These are phyloP conservation scores for Chouioia cunea DNA, from an alignment of 2,888 invertebrate species.

Conservation along the genomic window DNA sequence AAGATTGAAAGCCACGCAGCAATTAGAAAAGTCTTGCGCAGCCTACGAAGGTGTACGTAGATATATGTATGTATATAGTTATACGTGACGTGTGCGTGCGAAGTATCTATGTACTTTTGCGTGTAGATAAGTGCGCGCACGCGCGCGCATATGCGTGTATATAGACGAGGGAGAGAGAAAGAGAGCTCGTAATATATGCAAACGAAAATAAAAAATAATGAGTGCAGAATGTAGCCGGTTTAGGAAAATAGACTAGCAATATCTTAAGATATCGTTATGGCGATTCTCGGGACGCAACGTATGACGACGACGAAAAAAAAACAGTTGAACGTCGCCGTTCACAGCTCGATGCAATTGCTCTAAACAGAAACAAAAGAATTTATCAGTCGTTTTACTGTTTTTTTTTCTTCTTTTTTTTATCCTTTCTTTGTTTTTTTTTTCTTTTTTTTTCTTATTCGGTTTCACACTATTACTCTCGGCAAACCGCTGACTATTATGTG, in stretches of 20 bases:
- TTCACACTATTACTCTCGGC: neutral
- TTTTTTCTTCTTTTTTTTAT: neutral
- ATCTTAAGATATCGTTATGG: no score
- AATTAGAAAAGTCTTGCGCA: constrained; percentile 10
- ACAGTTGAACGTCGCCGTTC: constrained; percentile 21
- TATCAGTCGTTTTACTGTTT: constrained; percentile 20
- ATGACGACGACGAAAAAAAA: no score
- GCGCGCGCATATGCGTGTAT: no score
- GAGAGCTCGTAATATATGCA: neutral
- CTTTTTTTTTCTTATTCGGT: neutral
- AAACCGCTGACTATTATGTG: neutral
- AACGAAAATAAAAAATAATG: constrained; percentile 25
- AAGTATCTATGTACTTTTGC: neutral
- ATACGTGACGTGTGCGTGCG: constrained; percentile 2
- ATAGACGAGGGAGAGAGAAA: constrained; percentile 4
- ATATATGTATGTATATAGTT: constrained; percentile 2
- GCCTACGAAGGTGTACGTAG: constrained; percentile 18
- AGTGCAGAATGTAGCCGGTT: constrained; percentile 34
- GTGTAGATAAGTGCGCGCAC: no score
- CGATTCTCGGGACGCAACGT: no score
- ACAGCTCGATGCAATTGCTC: constrained; percentile 7
- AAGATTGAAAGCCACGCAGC: neutral
- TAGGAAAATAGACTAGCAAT: constrained; percentile 38
- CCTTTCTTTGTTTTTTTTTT: constrained; percentile 10
- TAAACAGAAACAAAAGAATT: constrained; percentile 28